Percentiles rank a stretch among this genome's conserved stretches.
phyloP scores from a whole-genome alignment of 2,797 vertebrate genomes.

The Crenuchus spilurus region DNA sequence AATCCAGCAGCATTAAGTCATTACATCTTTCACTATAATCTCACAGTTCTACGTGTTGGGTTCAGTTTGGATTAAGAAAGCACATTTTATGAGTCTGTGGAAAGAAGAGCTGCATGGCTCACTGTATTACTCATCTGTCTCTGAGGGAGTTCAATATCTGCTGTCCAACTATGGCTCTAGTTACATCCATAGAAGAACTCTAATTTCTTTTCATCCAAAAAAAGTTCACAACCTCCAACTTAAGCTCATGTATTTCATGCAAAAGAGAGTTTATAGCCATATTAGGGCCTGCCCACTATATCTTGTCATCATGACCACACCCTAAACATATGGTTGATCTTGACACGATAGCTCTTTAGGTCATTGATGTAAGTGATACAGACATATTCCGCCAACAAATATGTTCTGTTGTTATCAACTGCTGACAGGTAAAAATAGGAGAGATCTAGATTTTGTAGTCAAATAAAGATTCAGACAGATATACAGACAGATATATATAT shows the following conservation, averaged over 20 bases:
- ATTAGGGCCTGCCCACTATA: not conserved
- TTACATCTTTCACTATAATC: not conserved
- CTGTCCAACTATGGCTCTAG: not conserved
- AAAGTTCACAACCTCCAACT: not conserved
- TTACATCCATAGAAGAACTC: constrained; percentile 5
- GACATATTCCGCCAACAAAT: too few species aligned
- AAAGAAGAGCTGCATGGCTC: not conserved
- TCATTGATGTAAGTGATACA: too few species aligned
- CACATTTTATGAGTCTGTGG: not conserved
- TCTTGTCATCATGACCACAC: not conserved
- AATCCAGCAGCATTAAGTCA: not conserved
- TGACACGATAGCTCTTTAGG: too few species aligned
- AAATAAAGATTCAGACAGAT: too few species aligned
- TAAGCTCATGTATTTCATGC: not conserved
- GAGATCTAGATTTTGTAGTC: too few species aligned
- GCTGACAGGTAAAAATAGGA: too few species aligned
- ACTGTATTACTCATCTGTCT: constrained; percentile 11
- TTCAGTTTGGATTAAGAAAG: not conserved
- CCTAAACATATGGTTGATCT: too few species aligned
- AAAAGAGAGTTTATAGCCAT: not conserved
- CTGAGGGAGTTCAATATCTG: not conserved
- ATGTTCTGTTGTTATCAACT: too few species aligned
- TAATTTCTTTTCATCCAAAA: not conserved
- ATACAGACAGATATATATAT: too few species aligned
- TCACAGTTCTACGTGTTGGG: not conserved